Conservation (phyloP, 2,888 invertebrate species). For the Melieria picta region DNA sequence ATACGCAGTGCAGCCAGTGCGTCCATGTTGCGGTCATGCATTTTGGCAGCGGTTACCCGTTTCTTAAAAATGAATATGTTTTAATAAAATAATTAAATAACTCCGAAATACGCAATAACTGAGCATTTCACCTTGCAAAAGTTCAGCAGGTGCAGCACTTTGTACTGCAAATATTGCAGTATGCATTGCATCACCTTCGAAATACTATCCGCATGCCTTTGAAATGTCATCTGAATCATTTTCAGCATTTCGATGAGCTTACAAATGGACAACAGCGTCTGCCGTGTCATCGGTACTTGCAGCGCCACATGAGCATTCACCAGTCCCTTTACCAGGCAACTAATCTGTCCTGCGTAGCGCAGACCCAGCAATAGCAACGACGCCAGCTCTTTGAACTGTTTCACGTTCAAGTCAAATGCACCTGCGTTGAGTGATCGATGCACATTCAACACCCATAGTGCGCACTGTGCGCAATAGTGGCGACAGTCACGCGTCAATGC, state of each 20-base stretch:
- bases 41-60: constrained; percentile 72
- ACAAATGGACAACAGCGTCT: constrained; percentile 79
- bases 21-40: constrained; percentile 75
- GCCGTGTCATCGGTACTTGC: constrained; percentile 81
- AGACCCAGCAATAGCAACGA: constrained; percentile 69
- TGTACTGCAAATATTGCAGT: constrained; percentile 82
- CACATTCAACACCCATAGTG: constrained; percentile 73
- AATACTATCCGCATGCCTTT: constrained; percentile 75
- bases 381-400: constrained; percentile 68
- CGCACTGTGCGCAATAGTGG: constrained; percentile 65
- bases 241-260: constrained; percentile 84
- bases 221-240: constrained; percentile 77
- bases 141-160: constrained; percentile 74
- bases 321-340: constrained; percentile 70
- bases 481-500: constrained; percentile 74
- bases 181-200: constrained; percentile 80
- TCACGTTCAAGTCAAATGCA: constrained; percentile 67
- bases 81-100: too few relatives aligned
- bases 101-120: background rate
- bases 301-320: constrained; percentile 78
- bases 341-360: constrained; percentile 75
- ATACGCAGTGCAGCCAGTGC: constrained; percentile 80
- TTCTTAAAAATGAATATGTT: constrained; percentile 60
- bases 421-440: constrained; percentile 68
- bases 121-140: constrained; percentile 72